phyloP scores from a whole-genome alignment of 2,888 invertebrate genomes.

The Cloeon dipterum region DNA sequence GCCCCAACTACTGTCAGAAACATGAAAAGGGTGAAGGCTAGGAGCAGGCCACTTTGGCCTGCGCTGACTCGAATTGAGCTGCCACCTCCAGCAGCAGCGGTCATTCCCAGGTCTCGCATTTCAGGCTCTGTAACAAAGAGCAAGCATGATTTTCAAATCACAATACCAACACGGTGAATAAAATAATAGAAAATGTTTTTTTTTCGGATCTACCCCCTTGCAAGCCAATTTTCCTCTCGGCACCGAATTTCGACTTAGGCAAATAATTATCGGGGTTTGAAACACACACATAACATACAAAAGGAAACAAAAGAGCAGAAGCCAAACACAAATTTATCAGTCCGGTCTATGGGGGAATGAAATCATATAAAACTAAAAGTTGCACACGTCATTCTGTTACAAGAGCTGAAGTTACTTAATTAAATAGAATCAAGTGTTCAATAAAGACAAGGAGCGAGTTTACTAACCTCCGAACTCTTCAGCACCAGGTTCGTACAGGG shows the following conservation, averaged over 20 bases:
- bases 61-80: slow-evolving; percentile 2
- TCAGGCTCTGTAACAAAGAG: slow-evolving; percentile 8
- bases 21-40: not conserved
- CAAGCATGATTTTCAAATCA: too few relatives aligned
- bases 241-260: too few relatives aligned
- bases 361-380: not conserved
- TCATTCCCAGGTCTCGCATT: slow-evolving; percentile 9
- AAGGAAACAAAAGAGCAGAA: slow-evolving; percentile 1
- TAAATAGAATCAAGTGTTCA: too few relatives aligned
- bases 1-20: not conserved
- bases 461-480: slow-evolving; percentile 10
- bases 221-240: too few relatives aligned
- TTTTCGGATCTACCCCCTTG: too few relatives aligned
- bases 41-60: not conserved
- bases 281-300: not conserved
- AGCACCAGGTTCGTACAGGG: slow-evolving; percentile 10
- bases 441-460: slow-evolving; percentile 5
- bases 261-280: not conserved
- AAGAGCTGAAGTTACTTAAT: too few relatives aligned
- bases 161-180: too few relatives aligned
- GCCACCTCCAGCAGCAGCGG: slow-evolving; percentile 6
- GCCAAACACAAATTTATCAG: not conserved
- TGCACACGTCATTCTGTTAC: too few relatives aligned
- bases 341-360: not conserved
- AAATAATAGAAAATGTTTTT: too few relatives aligned